These are phyloP conservation scores for Petaurus breviceps DNA, from an alignment of 2,113 vertebrate species.

Conservation along the genomic window DNA sequence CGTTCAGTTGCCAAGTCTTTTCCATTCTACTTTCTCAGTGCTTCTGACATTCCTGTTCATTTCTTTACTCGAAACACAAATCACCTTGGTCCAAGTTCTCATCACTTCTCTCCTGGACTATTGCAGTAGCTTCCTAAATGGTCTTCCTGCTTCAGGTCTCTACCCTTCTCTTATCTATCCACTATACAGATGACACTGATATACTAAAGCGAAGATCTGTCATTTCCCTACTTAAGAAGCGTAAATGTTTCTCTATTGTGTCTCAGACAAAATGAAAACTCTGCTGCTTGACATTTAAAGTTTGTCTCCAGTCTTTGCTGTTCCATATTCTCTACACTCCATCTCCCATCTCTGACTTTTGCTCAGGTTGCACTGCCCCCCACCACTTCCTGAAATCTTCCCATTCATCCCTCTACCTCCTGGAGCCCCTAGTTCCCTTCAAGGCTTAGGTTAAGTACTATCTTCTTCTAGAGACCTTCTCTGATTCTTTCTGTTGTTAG, in stretches of 20 bases:
- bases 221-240: neutral
- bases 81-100: neutral
- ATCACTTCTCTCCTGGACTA: neutral
- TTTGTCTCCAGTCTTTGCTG: neutral
- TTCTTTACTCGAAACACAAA: neutral
- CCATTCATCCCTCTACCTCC: neutral
- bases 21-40: neutral
- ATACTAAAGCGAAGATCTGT: neutral
- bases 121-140: neutral
- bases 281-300: neutral
- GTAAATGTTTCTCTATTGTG: neutral
- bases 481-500: neutral
- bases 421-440: neutral
- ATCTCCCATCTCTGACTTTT: neutral
- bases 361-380: neutral
- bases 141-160: neutral
- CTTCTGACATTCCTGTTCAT: neutral
- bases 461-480: neutral
- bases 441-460: neutral
- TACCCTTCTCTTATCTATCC: neutral
- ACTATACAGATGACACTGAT: neutral
- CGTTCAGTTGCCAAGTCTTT: neutral
- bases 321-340: neutral
- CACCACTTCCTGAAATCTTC: neutral
- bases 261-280: neutral